Evolutionary conservation across 2,888 invertebrate genomes (phyloP), one percentile per base, ranked within the genome.

Genomic region (Cheilosia scutellata): DNA sequence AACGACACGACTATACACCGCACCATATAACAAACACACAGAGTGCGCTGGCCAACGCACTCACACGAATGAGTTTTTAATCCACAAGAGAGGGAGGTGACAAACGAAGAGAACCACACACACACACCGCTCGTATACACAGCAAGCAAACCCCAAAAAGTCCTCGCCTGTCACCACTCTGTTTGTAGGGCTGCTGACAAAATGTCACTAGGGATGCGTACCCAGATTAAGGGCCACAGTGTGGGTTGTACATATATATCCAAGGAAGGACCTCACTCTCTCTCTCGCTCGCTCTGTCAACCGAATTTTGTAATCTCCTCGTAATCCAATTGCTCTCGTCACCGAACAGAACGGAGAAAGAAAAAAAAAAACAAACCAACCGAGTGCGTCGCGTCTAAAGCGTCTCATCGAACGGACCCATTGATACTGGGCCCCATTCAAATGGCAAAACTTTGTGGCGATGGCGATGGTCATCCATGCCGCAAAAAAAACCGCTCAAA

Each of bases 391-490:
- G 44, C 82, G 82, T 82, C 44, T 72, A 86, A 51, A 82, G 82
- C 82, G 86, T 82, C 82, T 77, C 82, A 77, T 71, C 82, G 86
- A 86, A 86, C 86, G 77, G 86, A 86, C 72, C 86, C 82, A 86
- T 76, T 86, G 86, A 86, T 86, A 86, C 86, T 86, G 86, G 76
- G 58, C 53, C 80, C 76, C 76, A 82, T 82, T 76, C 57, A 86
- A 80, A 82, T 86, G 86, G 86, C 86, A 82, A 86, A 84, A 76
- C 80, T 80, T 66, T 80, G 80, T 62, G 82, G 82, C 82, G 82
- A 82, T 86, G 84, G 84, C 80, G 80, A 75, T 84, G 84, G 80
- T 86, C 84, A 86, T 80, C 75, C 37, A 44, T 55, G 60, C 63
- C 72, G 76, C 82, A 62, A 58, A 75, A 84, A 80, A 75, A 68